Conservation (phyloP, 2,113 vertebrate species). For the Oxyura jamaicensis region DNA sequence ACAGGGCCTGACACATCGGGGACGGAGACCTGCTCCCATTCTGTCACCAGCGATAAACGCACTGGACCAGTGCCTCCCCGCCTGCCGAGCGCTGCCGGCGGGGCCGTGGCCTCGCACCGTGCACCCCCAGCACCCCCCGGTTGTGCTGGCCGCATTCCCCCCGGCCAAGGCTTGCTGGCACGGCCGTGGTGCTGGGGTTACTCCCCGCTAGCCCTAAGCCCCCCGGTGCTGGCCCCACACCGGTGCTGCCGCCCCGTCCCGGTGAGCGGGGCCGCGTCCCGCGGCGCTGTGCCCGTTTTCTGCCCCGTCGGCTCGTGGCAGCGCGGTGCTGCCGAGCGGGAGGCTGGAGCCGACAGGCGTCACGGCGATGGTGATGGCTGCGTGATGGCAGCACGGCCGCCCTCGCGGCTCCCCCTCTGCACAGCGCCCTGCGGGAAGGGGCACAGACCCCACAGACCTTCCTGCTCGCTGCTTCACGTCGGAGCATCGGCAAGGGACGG, state of each 20-base stretch:
- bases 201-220: not conserved
- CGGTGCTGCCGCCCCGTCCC: not conserved
- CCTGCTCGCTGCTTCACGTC: not conserved
- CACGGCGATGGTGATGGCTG: not conserved
- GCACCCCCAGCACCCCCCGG: not conserved
- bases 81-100: not conserved
- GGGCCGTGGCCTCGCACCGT: not conserved
- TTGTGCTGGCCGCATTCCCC: fast-evolving
- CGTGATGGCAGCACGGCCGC: not conserved
- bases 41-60: constrained; percentile 55
- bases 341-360: constrained; percentile 47
- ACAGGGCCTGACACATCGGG: not conserved
- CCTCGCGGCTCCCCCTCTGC: not conserved
- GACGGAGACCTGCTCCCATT: constrained; percentile 62
- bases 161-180: fast-evolving
- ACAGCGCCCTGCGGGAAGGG: not conserved
- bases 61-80: not conserved
- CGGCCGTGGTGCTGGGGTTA: fast-evolving
- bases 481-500: not conserved
- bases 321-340: not conserved
- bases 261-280: fast-evolving
- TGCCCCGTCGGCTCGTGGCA: constrained; percentile 32
- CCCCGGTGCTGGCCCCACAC: fast-evolving
- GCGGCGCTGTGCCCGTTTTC: not conserved
- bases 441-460: not conserved